Base-by-base conservation (phyloP, 2,113 vertebrate species). In the Parus major region DNA sequence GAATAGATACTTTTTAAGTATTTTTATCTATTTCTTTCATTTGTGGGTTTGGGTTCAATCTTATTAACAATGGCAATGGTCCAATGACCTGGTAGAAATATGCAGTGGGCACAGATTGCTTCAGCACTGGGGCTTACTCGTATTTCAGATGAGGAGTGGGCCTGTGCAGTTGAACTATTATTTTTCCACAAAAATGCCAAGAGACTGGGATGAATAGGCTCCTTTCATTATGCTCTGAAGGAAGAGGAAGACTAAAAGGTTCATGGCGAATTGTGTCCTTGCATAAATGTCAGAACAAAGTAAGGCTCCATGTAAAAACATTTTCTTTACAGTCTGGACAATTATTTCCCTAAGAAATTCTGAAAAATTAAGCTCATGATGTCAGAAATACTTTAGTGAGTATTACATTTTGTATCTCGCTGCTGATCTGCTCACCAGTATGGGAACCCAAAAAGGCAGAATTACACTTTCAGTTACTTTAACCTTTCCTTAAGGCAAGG, bases 121-220 rank as follows among this genome's bases (percentile, higher is more conserved):
- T 49, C 4, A 15, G 59, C 36, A 86, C 82, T 35, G 83, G 53
- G 42, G 28, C 61, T 75, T 96, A 93, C 91, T 86, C 90, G 81
- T 82, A 44, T 91, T 97, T 97, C 96, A 94, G 86, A 86, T 96
- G 82, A 92, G 47, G 92, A 97, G 88, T 82, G 82, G 87, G 92
- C 61, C 84, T 86, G 80, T 94, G 92, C 71, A 96, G 53, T 78
- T 89, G 76, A 95, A 90, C 84, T 95, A 70, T 92, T 98, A 94
- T 96, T 95, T 93, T 90, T 96, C 94, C 86, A 93, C 35, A 10
- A 94, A 95, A 83, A 84, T 42, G 15, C 93, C 46, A 91, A 95
- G 86, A 96, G 89, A 94, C 36, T 0, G 1, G 72, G 56, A 95
- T 95, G 95, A 97, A 97, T 97, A 88, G 68, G 66, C 84, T 93